Base-by-base conservation (phyloP, 2,888 invertebrate genomes). In the Rhorus exstirpatorius region DNA sequence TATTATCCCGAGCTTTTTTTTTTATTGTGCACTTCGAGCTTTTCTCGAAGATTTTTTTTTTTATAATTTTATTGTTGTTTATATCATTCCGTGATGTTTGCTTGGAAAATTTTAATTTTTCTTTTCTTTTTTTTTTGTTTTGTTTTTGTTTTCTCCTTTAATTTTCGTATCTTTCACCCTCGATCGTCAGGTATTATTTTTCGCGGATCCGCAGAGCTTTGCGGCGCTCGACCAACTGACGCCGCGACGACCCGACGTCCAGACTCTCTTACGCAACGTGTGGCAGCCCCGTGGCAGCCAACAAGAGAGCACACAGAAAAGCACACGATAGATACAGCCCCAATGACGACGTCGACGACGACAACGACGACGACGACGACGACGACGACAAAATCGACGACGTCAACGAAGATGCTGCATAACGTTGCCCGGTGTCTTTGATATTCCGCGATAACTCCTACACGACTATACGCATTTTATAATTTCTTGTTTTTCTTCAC, bases 181-280 rank as follows among this genome's bases (percentile, higher is more conserved):
- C 38, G 38, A 46, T 19, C 51, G 55, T 44, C 68, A 71, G 75
- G 82, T 79, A 65, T 67, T 65, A 76, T 83, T 82, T 79, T 72
- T 79, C 74, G 68, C 80, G 80, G 88, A 85, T 86, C 88, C 88
- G 87, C 84, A 85, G 86, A 85, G 88, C 85, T 86, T 89, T 89
- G 87, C 87, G 86, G 86, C 86, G 84, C 85, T 88, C 88, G 88
- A 86, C 83, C 87, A 86, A 91, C 89, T 90, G 89, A 90, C 90
- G 90, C 87, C 87, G 83, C 88, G 87, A 87, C 88, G 89, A 84
- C 85, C 86, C 87, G 88, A 87, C 89, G 88, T 91, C 90, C 88
- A 88, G 88, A 87, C 87, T 89, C 86, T 83, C 86, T 91, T 91
- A 91, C 89, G 90, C 91, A 91, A 91, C 87, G 86, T 83, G 84